These are phyloP conservation scores for Cybosia mesomella DNA, from an alignment of 2,888 invertebrate species.

Conservation along the genomic window DNA sequence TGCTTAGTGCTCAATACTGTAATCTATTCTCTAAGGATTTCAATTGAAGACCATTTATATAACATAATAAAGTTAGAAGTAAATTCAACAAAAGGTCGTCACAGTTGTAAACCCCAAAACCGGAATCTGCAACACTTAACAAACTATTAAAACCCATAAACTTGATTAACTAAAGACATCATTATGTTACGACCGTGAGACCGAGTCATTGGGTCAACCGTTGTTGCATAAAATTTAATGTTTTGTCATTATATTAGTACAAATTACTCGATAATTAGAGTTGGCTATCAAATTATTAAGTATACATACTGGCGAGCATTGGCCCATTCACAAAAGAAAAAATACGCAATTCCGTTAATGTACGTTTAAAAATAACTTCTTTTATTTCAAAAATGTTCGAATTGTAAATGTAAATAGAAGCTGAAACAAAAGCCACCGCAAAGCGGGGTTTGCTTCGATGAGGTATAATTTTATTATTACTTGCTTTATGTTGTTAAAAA, in stretches of 20 bases:
- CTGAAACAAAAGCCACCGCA: slow-evolving; percentile 35
- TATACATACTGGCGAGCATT: slow-evolving; percentile 31
- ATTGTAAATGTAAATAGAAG: slow-evolving; percentile 43
- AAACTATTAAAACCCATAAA: slow-evolving; percentile 15
- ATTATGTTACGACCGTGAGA: slow-evolving; percentile 23
- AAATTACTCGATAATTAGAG: slow-evolving; percentile 50
- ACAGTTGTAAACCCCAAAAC: slow-evolving; percentile 8
- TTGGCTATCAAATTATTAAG: slow-evolving; percentile 39
- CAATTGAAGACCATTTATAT: neutral
- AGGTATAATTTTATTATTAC: neutral
- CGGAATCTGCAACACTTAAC: slow-evolving; percentile 3
- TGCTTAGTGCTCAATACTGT: no score
- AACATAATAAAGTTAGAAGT: neutral
- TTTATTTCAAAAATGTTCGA: slow-evolving; percentile 36
- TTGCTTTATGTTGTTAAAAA: neutral
- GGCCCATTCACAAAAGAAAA: slow-evolving; percentile 26
- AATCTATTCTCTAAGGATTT: neutral
- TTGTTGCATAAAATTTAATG: slow-evolving; percentile 41
- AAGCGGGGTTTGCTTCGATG: slow-evolving; percentile 23
- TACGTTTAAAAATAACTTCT: slow-evolving; percentile 40
- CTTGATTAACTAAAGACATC: slow-evolving; percentile 22
- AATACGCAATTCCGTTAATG: slow-evolving; percentile 32
- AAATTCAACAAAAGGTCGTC: slow-evolving; percentile 14
- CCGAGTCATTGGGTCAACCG: slow-evolving; percentile 22
- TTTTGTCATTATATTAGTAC: slow-evolving; percentile 37